Conservation (phyloP, 2,888 invertebrate species). For the Limenitis camilla region DNA sequence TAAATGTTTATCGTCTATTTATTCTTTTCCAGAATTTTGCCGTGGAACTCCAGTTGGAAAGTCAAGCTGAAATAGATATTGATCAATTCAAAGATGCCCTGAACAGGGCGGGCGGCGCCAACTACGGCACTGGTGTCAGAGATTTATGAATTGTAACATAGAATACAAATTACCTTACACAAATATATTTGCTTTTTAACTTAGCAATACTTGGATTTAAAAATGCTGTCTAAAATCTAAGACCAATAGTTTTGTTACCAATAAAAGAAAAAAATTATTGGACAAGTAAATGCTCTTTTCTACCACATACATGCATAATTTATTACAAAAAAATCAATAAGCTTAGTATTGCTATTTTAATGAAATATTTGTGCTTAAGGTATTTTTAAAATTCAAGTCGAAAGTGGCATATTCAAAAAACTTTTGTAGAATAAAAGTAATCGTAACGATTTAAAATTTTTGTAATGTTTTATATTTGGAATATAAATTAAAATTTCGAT, state of each 20-base stretch:
- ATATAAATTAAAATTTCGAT: conserved; percentile 19
- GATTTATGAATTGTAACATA: conserved; percentile 67
- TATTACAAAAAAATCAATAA: too few relatives aligned
- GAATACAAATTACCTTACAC: conserved; percentile 12
- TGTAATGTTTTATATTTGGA: conserved; percentile 22
- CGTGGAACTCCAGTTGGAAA: conserved; percentile 82
- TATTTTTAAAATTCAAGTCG: conserved; percentile 18
- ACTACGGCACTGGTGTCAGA: conserved; percentile 85
- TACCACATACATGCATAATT: too few relatives aligned
- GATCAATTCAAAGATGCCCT: conserved; percentile 80
- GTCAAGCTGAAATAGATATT: conserved; percentile 79
- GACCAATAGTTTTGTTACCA: too few relatives aligned
- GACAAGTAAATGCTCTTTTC: too few relatives aligned
- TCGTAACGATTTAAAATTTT: conserved; percentile 20
- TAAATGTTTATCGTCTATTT: conserved; percentile 14
- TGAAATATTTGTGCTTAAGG: conserved; percentile 16
- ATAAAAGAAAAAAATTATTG: too few relatives aligned
- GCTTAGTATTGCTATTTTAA: too few relatives aligned
- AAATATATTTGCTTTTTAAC: conserved; percentile 12
- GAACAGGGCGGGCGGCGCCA: conserved; percentile 84
- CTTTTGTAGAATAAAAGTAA: conserved; percentile 21
- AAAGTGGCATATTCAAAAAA: conserved; percentile 24
- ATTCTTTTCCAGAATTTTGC: conserved; percentile 80
- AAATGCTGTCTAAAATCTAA: too few relatives aligned
- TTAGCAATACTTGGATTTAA: conserved; percentile 12